Base-by-base conservation (phyloP, 2,888 invertebrate genomes). In the Rhamnusium bicolor region DNA sequence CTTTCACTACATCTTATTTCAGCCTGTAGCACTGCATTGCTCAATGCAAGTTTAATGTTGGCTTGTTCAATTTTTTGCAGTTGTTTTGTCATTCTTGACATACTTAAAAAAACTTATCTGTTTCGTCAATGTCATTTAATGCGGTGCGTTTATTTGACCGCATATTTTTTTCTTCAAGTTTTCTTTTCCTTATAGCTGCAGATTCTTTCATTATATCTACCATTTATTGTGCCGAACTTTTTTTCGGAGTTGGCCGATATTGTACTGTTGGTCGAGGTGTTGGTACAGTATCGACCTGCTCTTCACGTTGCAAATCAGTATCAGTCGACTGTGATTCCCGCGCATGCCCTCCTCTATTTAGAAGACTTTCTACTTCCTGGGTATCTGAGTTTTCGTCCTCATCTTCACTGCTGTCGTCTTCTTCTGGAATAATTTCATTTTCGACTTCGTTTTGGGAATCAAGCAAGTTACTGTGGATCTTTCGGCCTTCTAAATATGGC, bases 61-160 rank as follows among this genome's bases (percentile, higher is more conserved):
- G 27, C 29, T 27, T 58, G 56, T 58, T 58, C 54, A 56, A 56
- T 24, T 24, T 10, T 19, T 10, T 21, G 24, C 14, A 21, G 24
- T 21, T 24, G 19, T 56, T 56, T 56, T n/a, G 54, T 56, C 54
- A 56, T 56, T 56, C 53, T 53, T 10, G 53, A 53, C 53, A 53
- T 53, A 53, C 53, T 53, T 53, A 53, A 53, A 53, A 53, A 53
- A 53, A 53, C 53, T 19, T 53, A 53, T 53, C 53, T 10, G 53
- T 53, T 53, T 53, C 53, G 53, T 53, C 53, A 3, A 53, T 53
- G 21, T 19, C 53, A 53, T 18, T 3, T 19, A 53, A 18, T 19
- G 6, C 12, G 7, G 21, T 53, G 19, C 19, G 21, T 53, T 53
- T 53, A 21, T 53, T 53, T 19, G 18, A 53, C 19, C 6, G 19